Evolutionary conservation across 2,888 invertebrate genomes (phyloP).

Genomic region (Strigamia transsilvanica): DNA sequence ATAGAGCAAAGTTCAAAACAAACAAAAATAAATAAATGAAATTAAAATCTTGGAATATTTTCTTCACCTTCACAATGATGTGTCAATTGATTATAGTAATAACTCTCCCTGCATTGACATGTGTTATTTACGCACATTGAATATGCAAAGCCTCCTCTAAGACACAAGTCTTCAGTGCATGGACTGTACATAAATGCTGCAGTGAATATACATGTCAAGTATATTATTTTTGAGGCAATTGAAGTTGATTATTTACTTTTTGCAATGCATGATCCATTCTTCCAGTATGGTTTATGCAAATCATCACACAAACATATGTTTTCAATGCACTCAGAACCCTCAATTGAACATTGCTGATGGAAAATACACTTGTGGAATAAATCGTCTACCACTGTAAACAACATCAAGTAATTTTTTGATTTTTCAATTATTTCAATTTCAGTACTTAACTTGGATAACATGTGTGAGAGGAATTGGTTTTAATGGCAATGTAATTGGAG

Average conservation of each 20-base stretch:
- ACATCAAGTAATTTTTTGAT: not conserved
- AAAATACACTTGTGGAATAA: not conserved
- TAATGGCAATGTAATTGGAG: not conserved
- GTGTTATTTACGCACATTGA: not conserved
- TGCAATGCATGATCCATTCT: not conserved
- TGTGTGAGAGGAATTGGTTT: not conserved
- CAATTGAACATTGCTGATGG: not conserved
- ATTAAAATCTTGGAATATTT: not conserved
- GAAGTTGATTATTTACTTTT: too few relatives aligned
- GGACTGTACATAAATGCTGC: not conserved
- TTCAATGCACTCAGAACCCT: not conserved
- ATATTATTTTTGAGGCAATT: too few relatives aligned
- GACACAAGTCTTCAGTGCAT: not conserved
- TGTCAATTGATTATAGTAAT: not conserved
- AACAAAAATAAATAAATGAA: too few relatives aligned
- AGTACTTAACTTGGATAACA: slow-evolving; percentile 3
- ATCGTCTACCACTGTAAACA: not conserved
- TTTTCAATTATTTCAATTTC: not conserved
- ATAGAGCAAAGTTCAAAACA: too few relatives aligned
- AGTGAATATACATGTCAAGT: not conserved
- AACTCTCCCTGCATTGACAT: not conserved
- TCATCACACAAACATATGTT: not conserved
- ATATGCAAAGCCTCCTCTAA: not conserved
- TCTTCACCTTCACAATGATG: not conserved
- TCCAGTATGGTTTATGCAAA: not conserved